Percentiles rank a stretch among this genome's conserved stretches.
phyloP scores from a whole-genome alignment of 64 coral and sea anemone genomes.

The Platygyra sinensis region DNA sequence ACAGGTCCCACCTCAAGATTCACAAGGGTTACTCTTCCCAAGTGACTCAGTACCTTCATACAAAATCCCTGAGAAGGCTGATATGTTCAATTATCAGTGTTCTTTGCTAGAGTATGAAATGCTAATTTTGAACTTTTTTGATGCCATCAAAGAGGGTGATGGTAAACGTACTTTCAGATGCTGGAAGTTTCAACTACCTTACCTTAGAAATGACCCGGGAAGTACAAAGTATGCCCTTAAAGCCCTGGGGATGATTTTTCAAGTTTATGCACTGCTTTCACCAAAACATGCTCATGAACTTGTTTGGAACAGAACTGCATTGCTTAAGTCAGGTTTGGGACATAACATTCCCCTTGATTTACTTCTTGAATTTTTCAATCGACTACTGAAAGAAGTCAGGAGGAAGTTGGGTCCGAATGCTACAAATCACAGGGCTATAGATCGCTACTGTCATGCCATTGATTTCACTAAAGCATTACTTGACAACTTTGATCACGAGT shows the following conservation, averaged over 20 bases:
- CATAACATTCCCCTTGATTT: constrained; percentile 86
- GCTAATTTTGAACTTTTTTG: constrained; percentile 79
- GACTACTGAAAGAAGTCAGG: constrained; percentile 60
- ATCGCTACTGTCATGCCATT: constrained; percentile 67
- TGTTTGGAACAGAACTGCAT: constrained; percentile 72
- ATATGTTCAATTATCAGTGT: constrained; percentile 80
- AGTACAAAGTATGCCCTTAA: constrained; percentile 65
- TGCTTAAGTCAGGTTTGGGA: constrained; percentile 48
- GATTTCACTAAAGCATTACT: constrained; percentile 64
- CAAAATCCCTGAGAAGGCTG: constrained; percentile 56
- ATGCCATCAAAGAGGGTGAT: constrained; percentile 80
- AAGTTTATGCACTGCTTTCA: constrained; percentile 65
- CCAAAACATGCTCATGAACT: constrained; percentile 65
- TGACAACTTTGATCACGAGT: constrained; percentile 66
- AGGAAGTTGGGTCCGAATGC: constrained; percentile 81
- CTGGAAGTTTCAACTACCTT: constrained; percentile 71
- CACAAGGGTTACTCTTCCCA: constrained; percentile 32
- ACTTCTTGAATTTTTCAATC: constrained; percentile 67
- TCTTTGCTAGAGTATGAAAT: constrained; percentile 79
- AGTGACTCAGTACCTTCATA: too few species aligned
- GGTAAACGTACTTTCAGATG: constrained; percentile 61
- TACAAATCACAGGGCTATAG: constrained; percentile 43
- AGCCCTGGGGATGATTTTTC: constrained; percentile 60
- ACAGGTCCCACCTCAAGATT: constrained; percentile 1
- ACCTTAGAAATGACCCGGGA: constrained; percentile 59